These are phyloP conservation scores for Callopanchax toddi DNA, from an alignment of 2,113 vertebrate genomes.

Conservation along the genomic window DNA sequence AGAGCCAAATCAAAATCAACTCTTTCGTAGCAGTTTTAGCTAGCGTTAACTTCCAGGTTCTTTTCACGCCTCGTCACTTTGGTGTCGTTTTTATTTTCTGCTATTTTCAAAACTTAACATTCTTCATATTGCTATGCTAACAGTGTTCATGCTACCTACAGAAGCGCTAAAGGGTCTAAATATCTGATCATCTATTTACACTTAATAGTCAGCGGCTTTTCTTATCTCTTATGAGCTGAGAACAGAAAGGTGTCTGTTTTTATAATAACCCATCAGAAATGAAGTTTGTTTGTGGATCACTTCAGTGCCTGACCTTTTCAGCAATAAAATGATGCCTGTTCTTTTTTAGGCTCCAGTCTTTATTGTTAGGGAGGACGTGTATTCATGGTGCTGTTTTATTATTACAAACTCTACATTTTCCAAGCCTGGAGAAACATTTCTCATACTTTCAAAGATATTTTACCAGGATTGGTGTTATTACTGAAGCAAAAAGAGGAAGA, in stretches of 20 bases:
- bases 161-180: too few relatives aligned
- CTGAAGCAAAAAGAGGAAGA: constrained; percentile 15
- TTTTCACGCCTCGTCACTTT: too few relatives aligned
- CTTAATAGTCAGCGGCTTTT: too few relatives aligned
- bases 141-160: too few relatives aligned
- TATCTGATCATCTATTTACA: too few relatives aligned
- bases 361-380: constrained; percentile 14
- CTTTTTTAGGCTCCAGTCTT: constrained; percentile 25
- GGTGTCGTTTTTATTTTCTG: too few relatives aligned
- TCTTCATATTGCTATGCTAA: too few relatives aligned
- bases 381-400: constrained; percentile 29
- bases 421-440: constrained; percentile 19
- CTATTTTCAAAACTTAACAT: too few relatives aligned
- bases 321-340: constrained; percentile 23
- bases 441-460: constrained; percentile 42
- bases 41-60: too few relatives aligned
- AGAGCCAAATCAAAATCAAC: too few relatives aligned
- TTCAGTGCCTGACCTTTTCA: constrained; percentile 1
- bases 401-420: constrained; percentile 19
- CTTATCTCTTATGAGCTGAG: too few relatives aligned
- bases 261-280: constrained; percentile 26
- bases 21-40: too few relatives aligned
- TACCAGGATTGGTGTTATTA: constrained; percentile 31
- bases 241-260: background rate
- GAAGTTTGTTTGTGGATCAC: constrained; percentile 34